Conservation (phyloP, 2,888 invertebrate genomes). For the Mythimna vitellina region DNA sequence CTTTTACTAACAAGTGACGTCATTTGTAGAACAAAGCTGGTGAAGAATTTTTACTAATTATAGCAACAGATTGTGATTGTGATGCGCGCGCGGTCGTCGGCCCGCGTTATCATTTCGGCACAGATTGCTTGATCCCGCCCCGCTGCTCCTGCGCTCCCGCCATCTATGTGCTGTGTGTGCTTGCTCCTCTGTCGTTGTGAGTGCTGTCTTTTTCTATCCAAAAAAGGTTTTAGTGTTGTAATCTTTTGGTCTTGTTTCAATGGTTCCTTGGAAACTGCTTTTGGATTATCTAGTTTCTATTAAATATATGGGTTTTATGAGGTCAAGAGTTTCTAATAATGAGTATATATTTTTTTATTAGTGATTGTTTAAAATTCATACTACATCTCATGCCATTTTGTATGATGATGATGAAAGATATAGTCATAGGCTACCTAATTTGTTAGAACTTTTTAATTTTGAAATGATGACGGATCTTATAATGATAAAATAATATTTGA, state of each 20-base stretch:
- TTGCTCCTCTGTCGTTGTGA: slow-evolving; percentile 34
- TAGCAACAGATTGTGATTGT: slow-evolving; percentile 66
- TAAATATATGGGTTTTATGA: background rate
- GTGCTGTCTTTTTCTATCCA: slow-evolving; percentile 35
- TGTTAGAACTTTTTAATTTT: background rate
- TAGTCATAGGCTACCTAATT: background rate
- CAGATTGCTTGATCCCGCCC: slow-evolving; percentile 85
- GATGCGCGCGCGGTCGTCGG: slow-evolving; percentile 79
- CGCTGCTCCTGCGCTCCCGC: slow-evolving; percentile 63
- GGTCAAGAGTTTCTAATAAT: too few relatives aligned
- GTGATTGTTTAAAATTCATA: background rate
- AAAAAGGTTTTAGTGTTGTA: slow-evolving; percentile 13
- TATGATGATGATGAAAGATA: too few relatives aligned
- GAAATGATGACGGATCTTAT: too few relatives aligned
- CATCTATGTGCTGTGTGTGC: slow-evolving; percentile 56
- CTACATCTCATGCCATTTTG: background rate
- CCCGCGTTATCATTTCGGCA: slow-evolving; percentile 89
- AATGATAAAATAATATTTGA: background rate
- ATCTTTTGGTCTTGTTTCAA: background rate
- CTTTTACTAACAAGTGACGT: slow-evolving; percentile 55
- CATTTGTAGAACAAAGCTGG: slow-evolving; percentile 55
- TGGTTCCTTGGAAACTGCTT: background rate
- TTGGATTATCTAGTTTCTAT: background rate
- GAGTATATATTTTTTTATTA: too few relatives aligned
- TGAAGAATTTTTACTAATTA: slow-evolving; percentile 70